Evolutionary conservation across 2,797 vertebrate species (phyloP).

Genomic region (Phrynocephalus forsythii): DNA sequence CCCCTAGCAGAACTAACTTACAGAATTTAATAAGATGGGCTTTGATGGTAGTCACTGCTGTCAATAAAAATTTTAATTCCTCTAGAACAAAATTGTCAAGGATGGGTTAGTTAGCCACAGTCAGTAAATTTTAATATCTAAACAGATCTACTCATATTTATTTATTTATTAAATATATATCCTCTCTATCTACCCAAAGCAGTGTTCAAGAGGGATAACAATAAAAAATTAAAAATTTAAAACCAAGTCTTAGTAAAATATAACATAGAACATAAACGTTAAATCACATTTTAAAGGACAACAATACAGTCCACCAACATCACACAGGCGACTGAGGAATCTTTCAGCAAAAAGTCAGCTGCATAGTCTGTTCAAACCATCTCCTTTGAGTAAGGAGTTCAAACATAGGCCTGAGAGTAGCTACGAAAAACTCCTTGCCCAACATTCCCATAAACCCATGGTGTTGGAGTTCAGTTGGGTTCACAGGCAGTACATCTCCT

Average conservation of each 20-base stretch:
- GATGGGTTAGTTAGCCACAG: not conserved
- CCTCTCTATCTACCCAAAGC: too few relatives aligned
- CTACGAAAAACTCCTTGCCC: not conserved
- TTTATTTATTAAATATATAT: too few relatives aligned
- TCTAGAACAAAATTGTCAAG: too few relatives aligned
- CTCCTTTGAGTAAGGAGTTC: not conserved
- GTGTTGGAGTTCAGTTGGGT: not conserved
- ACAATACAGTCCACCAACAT: not conserved
- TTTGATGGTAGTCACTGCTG: not conserved
- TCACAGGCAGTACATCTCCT: too few relatives aligned
- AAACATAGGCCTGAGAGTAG: not conserved
- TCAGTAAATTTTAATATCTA: too few relatives aligned
- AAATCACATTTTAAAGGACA: too few relatives aligned
- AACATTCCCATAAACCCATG: not conserved
- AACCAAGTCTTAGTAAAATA: too few relatives aligned
- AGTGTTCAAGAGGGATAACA: too few relatives aligned
- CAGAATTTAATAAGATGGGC: not conserved
- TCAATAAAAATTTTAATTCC: not conserved
- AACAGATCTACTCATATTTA: not conserved
- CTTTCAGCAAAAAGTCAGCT: not conserved
- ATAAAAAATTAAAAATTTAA: too few relatives aligned
- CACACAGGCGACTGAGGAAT: not conserved
- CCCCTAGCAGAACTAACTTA: not conserved
- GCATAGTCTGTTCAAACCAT: not conserved
- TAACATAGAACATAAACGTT: not conserved